Conservation (phyloP, 2,797 vertebrate genomes). For the Rhyacichthys aspro region DNA sequence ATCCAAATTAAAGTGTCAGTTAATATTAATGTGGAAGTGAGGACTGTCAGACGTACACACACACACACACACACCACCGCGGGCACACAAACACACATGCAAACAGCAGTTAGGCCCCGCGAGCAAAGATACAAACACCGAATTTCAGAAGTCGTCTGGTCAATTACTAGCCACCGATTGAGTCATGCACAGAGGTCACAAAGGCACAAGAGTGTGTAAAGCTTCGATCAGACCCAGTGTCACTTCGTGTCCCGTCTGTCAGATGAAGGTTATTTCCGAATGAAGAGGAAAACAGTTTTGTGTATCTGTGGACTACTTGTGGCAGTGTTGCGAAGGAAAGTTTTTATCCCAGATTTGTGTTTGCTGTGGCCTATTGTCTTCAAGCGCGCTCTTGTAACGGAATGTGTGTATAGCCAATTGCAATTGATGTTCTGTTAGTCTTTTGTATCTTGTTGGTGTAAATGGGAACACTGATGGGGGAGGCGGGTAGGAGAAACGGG, state of each 20-base stretch:
- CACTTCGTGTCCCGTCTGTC: constrained; percentile 61
- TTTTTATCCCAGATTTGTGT: constrained; percentile 3
- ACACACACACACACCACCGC: constrained; percentile 17
- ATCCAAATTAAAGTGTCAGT: constrained; percentile 84
- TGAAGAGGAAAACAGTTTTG: constrained; percentile 4
- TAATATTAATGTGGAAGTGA: constrained; percentile 82
- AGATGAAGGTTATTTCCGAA: constrained; percentile 73
- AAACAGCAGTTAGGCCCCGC: constrained; percentile 37
- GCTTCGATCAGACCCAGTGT: constrained; percentile 61
- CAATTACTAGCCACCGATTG: constrained; percentile 57
- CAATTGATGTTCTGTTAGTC: constrained; percentile 48
- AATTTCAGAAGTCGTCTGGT: constrained; percentile 57
- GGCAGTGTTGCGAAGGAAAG: neutral
- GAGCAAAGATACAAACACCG: constrained; percentile 42
- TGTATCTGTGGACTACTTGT: constrained; percentile 1
- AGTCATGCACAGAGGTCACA: constrained; percentile 55
- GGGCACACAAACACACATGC: constrained; percentile 37
- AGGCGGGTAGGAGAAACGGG: constrained; percentile 17
- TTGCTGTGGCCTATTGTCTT: constrained; percentile 28
- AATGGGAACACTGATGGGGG: constrained; percentile 51
- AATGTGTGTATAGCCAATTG: constrained; percentile 26
- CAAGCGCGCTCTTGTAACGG: constrained; percentile 4
- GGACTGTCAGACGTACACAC: constrained; percentile 59
- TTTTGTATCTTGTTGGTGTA: constrained; percentile 53
- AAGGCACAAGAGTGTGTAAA: constrained; percentile 28